phyloP scores from a whole-genome alignment of 2,797 vertebrate genomes.

The Pipistrellus pygmaeus region DNA sequence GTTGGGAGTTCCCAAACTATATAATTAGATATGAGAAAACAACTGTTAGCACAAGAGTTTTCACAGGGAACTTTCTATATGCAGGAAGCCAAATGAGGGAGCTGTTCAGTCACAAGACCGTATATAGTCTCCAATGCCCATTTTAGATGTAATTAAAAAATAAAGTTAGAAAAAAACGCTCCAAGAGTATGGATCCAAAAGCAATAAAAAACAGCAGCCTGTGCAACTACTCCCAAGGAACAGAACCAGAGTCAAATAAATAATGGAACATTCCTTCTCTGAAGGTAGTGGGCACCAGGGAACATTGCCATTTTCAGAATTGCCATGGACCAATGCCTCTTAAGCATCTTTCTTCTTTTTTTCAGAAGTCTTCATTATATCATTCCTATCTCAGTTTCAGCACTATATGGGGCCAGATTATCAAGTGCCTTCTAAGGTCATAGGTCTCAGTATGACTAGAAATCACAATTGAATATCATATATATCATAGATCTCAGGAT shows the following conservation, averaged over 20 bases:
- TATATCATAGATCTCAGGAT: background rate
- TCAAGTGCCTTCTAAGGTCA: background rate
- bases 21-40: background rate
- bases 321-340: background rate
- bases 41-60: conserved; percentile 1
- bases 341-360: background rate
- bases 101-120: background rate
- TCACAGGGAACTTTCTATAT: background rate
- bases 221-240: background rate
- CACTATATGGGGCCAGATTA: background rate
- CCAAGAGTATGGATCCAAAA: background rate
- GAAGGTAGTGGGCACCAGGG: background rate
- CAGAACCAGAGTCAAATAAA: background rate
- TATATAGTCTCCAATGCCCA: background rate
- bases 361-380: background rate
- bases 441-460: background rate
- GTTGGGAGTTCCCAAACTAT: background rate
- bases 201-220: background rate
- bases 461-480: background rate
- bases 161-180: background rate
- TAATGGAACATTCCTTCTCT: conserved; percentile 4
- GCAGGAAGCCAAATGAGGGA: background rate
- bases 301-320: background rate
- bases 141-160: background rate
- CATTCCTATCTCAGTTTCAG: background rate